A percentile compares a stretch with the other conserved stretches of the same genome.
phyloP scores from a whole-genome alignment of 2,113 vertebrate species.

The Corythaeola cristata region DNA sequence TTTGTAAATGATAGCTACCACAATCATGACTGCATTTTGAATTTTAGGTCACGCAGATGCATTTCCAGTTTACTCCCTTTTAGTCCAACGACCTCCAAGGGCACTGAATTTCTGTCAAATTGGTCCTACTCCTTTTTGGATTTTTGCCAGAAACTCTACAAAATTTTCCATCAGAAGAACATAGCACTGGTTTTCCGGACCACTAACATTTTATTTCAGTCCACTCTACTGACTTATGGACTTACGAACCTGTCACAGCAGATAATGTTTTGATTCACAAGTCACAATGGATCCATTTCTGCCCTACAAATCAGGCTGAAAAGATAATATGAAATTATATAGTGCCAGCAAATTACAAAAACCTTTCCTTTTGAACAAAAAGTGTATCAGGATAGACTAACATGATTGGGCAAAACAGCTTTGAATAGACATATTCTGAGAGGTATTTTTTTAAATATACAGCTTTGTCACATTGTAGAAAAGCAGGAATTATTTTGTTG shows the following conservation, averaged over 20 bases:
- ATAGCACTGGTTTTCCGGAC: background rate
- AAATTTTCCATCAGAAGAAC: background rate
- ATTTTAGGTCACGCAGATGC: background rate
- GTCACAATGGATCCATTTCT: background rate
- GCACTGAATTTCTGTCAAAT: background rate
- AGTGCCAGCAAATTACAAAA: background rate
- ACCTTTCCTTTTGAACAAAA: background rate
- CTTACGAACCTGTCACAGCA: background rate
- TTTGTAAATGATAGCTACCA: background rate
- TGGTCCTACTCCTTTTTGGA: background rate
- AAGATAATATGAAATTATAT: background rate
- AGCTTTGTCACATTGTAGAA: background rate
- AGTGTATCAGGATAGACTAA: background rate
- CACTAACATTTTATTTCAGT: background rate
- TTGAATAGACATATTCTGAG: background rate
- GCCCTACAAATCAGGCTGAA: background rate
- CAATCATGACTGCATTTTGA: background rate
- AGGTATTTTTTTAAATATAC: background rate
- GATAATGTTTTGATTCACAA: background rate
- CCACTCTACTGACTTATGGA: background rate
- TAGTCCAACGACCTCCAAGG: background rate
- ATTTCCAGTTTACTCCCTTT: background rate
- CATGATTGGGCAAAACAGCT: background rate
- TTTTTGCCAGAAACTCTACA: background rate
- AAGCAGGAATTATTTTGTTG: background rate